Evolutionary conservation across 1,140 invertebrate species (phyloP), one percentile per base, ranked within the genome.

Genomic region (Copidosoma floridanum): DNA sequence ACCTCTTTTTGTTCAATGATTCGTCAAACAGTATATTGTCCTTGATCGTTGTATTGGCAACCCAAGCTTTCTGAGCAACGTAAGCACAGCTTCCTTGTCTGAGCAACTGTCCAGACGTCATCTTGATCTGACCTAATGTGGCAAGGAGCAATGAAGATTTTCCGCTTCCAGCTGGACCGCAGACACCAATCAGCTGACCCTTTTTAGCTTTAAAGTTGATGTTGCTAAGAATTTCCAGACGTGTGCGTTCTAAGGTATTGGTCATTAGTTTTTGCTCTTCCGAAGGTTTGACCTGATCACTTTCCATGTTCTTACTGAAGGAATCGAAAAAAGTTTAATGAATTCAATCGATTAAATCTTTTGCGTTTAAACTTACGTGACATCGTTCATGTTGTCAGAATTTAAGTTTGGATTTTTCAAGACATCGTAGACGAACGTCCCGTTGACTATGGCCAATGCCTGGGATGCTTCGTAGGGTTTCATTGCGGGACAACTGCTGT

Each of bases 1-100:
- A 88, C 64, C 79, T 77, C 56, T 76, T 81, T 2, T 74, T 60
- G 60, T 86, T 81, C 65, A 81, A 83, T 0, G 69, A 48, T 55
- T 82, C 75, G n/a, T 83, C 85, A 75, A 89, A 89, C 0, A 89
- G 57, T 56, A 91, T 87, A 69, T 91, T 91, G n/a, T 90, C 85
- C 52, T 80, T 80, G 0, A 89, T 71, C 5, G 86, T 86, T 0
- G 81, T 80, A 72, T 89, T 89, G 40, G 85, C 71, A 27, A 91
- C 83, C 87, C 87, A 89, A 0, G 89, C 80, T 65, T 86, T 82
- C 70, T 91, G 89, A 21, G 85, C 78, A 2, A 87, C 88, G 64
- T 87, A 89, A 0, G 88, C 88, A 57, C 86, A 79, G 14, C 71
- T 74, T 10, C 87, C 86, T 46, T 82, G 77, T 16, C 87, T 73